These are phyloP conservation scores for Okamejei kenojei DNA, from an alignment of 2,797 vertebrate species.

Conservation along the genomic window DNA sequence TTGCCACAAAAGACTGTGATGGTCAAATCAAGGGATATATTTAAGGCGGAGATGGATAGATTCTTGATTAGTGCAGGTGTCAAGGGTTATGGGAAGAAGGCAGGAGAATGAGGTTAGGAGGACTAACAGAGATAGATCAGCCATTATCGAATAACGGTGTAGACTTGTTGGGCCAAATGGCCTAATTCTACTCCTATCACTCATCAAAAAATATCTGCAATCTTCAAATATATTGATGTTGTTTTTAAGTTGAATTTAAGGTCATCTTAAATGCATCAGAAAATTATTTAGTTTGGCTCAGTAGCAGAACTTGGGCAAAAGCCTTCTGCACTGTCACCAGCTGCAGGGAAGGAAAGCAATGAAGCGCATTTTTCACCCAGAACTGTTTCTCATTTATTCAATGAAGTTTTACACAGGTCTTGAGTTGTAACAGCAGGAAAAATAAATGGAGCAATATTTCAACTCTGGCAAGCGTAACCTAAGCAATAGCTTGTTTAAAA, in stretches of 20 bases:
- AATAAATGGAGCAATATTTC: not conserved
- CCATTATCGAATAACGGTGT: too few relatives aligned
- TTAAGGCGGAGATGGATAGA: too few relatives aligned
- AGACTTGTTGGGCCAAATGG: too few relatives aligned
- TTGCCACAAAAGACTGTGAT: too few relatives aligned
- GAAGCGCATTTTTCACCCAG: not conserved
- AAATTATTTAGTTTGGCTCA: not conserved
- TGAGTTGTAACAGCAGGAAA: not conserved
- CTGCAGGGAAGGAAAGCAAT: not conserved
- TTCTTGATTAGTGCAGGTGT: too few relatives aligned
- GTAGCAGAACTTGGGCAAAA: not conserved
- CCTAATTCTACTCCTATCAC: too few relatives aligned
- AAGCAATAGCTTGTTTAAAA: conserved; percentile 7
- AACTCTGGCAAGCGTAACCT: not conserved
- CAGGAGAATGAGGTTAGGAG: too few relatives aligned
- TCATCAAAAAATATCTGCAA: too few relatives aligned
- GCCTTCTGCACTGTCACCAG: not conserved
- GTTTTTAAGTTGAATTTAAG: not conserved
- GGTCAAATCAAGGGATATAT: too few relatives aligned
- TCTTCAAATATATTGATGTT: not conserved
- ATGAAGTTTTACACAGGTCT: not conserved
- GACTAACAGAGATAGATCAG: too few relatives aligned
- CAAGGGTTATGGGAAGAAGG: too few relatives aligned
- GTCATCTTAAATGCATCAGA: not conserved
- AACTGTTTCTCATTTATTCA: not conserved